Percentiles rank a stretch among this genome's conserved stretches.
Evolutionary conservation across 2,113 vertebrate genomes (phyloP).

Genomic region (Leuciscus idus): DNA sequence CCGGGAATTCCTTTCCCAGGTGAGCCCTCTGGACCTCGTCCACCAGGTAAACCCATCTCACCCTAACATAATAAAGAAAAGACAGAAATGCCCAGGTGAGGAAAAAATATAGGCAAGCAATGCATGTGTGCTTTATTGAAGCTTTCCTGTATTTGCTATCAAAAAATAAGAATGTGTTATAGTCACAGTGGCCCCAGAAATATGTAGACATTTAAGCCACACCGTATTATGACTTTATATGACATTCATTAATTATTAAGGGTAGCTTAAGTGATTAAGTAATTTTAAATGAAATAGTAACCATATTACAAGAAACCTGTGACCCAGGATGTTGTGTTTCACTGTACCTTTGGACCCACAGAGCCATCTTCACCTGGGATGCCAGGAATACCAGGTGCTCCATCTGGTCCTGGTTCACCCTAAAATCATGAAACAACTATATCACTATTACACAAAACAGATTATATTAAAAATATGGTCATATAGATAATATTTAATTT

Average conservation of each 20-base stretch:
- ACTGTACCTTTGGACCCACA: slow-evolving; percentile 72
- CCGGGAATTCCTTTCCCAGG: slow-evolving; percentile 71
- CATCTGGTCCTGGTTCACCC: slow-evolving; percentile 72
- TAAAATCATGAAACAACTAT: slow-evolving; percentile 43
- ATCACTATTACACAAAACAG: not conserved
- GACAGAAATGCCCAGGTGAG: not conserved
- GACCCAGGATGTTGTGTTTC: not conserved
- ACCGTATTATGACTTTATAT: not conserved
- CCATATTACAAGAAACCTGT: not conserved
- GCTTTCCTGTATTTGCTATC: not conserved
- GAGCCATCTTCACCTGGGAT: slow-evolving; percentile 78
- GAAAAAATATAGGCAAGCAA: not conserved
- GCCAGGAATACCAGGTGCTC: slow-evolving; percentile 72
- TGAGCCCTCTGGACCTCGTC: slow-evolving; percentile 67
- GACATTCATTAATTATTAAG: not conserved
- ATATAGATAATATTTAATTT: not conserved
- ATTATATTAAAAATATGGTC: not conserved
- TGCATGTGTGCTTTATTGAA: not conserved
- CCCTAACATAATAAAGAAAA: slow-evolving; percentile 61
- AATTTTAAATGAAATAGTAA: not conserved
- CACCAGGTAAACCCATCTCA: slow-evolving; percentile 70
- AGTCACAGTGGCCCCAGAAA: not conserved
- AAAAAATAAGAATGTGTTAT: not conserved
- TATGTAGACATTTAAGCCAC: not conserved
- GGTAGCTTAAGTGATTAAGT: not conserved